Base-by-base conservation (phyloP, 2,113 vertebrate genomes). In the Hyperopisus bebe region DNA sequence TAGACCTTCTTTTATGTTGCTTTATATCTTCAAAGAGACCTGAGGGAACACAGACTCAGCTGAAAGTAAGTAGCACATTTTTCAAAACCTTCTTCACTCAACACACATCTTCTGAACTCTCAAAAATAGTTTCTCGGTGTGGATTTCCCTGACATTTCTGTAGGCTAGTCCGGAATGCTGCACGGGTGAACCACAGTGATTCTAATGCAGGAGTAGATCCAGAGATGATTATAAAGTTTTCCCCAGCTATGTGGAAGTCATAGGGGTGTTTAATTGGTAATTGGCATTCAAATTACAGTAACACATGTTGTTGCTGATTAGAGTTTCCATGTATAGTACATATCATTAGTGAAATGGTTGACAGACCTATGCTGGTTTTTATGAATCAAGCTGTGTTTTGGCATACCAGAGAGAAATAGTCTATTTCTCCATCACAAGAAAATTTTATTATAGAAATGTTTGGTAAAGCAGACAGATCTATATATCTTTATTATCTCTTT, bases 281-380 rank as follows among this genome's bases (percentile, higher is more conserved):
- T 42, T 42, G 74, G 74, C 35, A 80, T 80, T 80, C 74, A 80
- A 80, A 80, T 80, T 80, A 80, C 74, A 80, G 74, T 80, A 80
- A 80, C 31, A 80, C 13, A 80, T 80, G 74, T 80, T 80, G 74
- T 39, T 80, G 74, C 74, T 80, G 74, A 80, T 80, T 35, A 80
- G 31, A 80, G 74, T 80, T 80, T 80, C 74, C 74, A 80, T 80
- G 35, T 80, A 80, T 80, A 42, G 74, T 42, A 80, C 74, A 80
- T 80, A 19, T 80, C 74, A 80, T 80, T 80, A 80, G 74, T 42
- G 35, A 80, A 42, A 80, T 42, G 35, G 74, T 0, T 42, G 74
- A 80, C 35, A 80, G 74, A 21, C 74, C 74, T 80, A 19, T 42
- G 74, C 35, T 42, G 74, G 35, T 42, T 42, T 80, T 80, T 35